Conservation (phyloP, 2,797 vertebrate species). For the Pseudopleuronectes americanus region DNA sequence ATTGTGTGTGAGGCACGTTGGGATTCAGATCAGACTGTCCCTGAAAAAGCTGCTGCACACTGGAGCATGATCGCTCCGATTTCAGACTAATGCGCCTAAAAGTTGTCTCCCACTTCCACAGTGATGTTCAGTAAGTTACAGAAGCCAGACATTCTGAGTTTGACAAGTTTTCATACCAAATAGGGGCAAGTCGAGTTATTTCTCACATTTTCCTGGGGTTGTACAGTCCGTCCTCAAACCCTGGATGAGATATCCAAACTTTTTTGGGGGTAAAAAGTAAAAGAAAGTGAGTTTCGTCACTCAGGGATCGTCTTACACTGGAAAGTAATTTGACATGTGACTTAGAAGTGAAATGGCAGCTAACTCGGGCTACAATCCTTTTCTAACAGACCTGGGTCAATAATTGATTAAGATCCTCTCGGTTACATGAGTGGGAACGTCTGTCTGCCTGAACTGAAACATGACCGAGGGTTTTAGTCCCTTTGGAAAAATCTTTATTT, state of each 20-base stretch:
- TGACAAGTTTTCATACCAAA: too few relatives aligned
- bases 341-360: conserved; percentile 51
- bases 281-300: conserved; percentile 2
- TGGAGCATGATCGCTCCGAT: too few relatives aligned
- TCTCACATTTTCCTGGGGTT: too few relatives aligned
- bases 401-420: conserved; percentile 75
- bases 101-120: too few relatives aligned
- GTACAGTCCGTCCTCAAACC: neutral
- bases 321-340: conserved; percentile 47
- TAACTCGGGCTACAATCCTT: conserved; percentile 32
- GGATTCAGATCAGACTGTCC: neutral
- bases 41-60: too few relatives aligned
- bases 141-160: too few relatives aligned
- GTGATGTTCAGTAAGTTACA: too few relatives aligned
- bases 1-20: conserved; percentile 10
- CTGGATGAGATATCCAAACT: conserved; percentile 5
- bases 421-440: conserved; percentile 58
- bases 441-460: conserved; percentile 63
- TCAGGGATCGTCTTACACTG: conserved; percentile 44
- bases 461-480: conserved; percentile 49
- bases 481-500: conserved; percentile 59
- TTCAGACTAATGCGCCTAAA: too few relatives aligned
- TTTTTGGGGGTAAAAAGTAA: neutral
- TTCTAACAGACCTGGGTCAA: conserved; percentile 53
- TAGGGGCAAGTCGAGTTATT: too few relatives aligned